Percentiles rank a stretch among this genome's conserved stretches.
Evolutionary conservation across 2,113 vertebrate species (phyloP).

Genomic region (Peromyscus leucopus): DNA sequence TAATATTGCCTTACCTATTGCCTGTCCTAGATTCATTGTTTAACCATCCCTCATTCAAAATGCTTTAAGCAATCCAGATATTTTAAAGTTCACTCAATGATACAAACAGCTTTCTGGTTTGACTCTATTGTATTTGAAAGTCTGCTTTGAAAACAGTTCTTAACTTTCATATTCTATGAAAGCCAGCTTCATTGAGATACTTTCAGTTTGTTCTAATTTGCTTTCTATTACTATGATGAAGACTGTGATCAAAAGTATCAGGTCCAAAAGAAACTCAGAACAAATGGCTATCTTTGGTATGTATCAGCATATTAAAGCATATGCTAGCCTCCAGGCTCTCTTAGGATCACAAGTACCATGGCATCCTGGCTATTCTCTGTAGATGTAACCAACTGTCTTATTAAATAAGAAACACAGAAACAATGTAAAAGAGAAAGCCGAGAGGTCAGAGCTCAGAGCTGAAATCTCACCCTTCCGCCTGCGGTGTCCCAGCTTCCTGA

Average conservation of each 20-base stretch:
- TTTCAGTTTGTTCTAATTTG: neutral
- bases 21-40: neutral
- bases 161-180: neutral
- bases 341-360: neutral
- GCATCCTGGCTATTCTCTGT: too few relatives aligned
- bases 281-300: neutral
- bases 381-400: too few relatives aligned
- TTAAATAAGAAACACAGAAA: too few relatives aligned
- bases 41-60: neutral
- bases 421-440: too few relatives aligned
- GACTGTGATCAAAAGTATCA: neutral
- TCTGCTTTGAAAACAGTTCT: neutral
- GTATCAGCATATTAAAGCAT: neutral
- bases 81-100: conserved; percentile 5
- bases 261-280: neutral
- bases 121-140: neutral
- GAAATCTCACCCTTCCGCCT: too few relatives aligned
- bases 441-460: too few relatives aligned
- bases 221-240: neutral
- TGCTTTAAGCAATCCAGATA: neutral
- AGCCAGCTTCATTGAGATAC: neutral
- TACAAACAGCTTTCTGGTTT: neutral
- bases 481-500: too few relatives aligned
- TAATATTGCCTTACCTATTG: neutral
- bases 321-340: neutral